Evolutionary conservation across 1,140 invertebrate genomes (phyloP).

Genomic region (Acyrthosiphon pisum): DNA sequence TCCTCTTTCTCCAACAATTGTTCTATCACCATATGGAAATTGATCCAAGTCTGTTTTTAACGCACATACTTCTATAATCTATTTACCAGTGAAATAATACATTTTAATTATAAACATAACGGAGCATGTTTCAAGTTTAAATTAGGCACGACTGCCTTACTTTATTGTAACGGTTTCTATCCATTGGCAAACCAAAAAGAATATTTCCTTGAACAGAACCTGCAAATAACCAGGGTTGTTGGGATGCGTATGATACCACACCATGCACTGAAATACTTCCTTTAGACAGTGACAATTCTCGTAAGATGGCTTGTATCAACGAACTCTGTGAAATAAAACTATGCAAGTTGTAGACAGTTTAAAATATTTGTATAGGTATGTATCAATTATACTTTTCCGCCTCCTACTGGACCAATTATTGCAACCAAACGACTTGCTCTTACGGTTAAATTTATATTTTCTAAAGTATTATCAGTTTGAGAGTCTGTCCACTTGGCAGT

Average conservation of each 20-base stretch:
- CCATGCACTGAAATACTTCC: conserved; percentile 78
- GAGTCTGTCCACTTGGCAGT: conserved; percentile 70
- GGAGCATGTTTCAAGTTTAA: too few species aligned
- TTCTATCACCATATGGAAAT: conserved; percentile 77
- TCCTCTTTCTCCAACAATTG: conserved; percentile 88
- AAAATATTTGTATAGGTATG: not conserved
- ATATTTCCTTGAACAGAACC: conserved; percentile 86
- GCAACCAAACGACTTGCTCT: conserved; percentile 74
- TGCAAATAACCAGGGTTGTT: conserved; percentile 89
- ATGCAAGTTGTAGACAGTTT: not conserved
- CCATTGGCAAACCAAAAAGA: conserved; percentile 80
- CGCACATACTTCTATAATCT: conserved; percentile 68
- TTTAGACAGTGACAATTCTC: conserved; percentile 75
- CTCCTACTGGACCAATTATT: conserved; percentile 82
- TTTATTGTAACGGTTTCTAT: conserved; percentile 75
- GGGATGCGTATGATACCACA: conserved; percentile 86
- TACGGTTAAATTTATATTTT: conserved; percentile 71
- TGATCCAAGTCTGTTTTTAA: conserved; percentile 78
- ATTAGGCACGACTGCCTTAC: conserved; percentile 63
- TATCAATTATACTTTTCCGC: conserved; percentile 73
- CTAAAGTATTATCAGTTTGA: conserved; percentile 69
- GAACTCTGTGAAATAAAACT: conserved; percentile 65
- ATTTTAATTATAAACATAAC: not conserved
- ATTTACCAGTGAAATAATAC: not conserved
- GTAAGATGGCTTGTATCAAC: conserved; percentile 79